These are phyloP conservation scores for Zaprionus ghesquierei DNA, from an alignment of 1,140 invertebrate species.

Conservation along the genomic window DNA sequence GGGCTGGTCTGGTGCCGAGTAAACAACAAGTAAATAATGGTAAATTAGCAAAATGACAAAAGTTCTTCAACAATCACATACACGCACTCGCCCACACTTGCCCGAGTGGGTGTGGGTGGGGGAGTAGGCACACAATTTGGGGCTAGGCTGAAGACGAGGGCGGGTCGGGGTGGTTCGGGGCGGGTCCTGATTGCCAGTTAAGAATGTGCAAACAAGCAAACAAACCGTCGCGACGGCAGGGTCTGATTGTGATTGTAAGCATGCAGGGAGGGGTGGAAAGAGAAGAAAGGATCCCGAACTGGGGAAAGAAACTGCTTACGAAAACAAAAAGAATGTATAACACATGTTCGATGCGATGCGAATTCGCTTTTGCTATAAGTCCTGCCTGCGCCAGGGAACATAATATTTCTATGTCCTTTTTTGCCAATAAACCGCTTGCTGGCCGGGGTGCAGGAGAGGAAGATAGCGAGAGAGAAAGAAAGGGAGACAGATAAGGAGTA, in stretches of 20 bases:
- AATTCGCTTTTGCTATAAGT: neutral
- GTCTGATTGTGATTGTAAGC: conserved; percentile 46
- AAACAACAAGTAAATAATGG: conserved; percentile 63
- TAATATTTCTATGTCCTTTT: conserved; percentile 48
- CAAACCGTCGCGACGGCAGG: conserved; percentile 36
- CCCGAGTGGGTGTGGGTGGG: neutral
- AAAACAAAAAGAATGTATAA: conserved; percentile 55
- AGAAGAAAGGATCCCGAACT: neutral
- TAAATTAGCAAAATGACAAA: conserved; percentile 66
- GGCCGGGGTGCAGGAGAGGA: too few relatives aligned
- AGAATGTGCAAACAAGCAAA: conserved; percentile 65
- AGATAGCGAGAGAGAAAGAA: neutral
- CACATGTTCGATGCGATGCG: conserved; percentile 50
- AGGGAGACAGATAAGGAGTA: neutral
- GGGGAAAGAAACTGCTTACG: conserved; percentile 47
- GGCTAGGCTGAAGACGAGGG: neutral
- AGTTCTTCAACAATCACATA: conserved; percentile 47
- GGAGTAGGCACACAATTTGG: neutral
- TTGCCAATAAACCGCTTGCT: conserved; percentile 46
- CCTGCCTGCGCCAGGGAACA: conserved; percentile 13
- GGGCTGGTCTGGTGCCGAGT: conserved; percentile 2
- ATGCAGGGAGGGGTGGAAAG: neutral
- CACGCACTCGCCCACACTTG: conserved; percentile 5
- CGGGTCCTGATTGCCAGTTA: conserved; percentile 60
- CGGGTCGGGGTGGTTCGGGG: neutral